These are phyloP conservation scores for Trissonchulus latispiculum DNA, from an alignment of 2,888 invertebrate species.

Conservation along the genomic window DNA sequence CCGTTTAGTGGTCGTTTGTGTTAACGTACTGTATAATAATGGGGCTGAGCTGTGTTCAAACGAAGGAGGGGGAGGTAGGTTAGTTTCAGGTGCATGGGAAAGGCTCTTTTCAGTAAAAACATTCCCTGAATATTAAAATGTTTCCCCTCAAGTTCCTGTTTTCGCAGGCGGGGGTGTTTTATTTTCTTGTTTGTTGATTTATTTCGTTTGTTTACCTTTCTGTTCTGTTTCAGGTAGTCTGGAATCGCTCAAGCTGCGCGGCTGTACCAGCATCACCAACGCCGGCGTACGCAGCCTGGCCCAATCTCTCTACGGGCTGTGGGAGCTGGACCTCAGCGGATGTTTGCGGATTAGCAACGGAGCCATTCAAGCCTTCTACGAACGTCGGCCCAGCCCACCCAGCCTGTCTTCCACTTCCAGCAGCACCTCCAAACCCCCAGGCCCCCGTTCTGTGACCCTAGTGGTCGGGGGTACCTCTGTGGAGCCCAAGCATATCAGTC, in stretches of 20 bases:
- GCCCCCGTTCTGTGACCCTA: background rate
- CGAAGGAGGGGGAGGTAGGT: too few species aligned
- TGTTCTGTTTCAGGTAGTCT: too few species aligned
- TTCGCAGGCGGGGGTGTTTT: too few species aligned
- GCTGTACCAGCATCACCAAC: background rate
- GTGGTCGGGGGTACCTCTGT: background rate
- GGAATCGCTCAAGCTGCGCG: constrained; percentile 5
- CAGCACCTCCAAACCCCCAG: background rate
- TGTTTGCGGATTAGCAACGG: constrained; percentile 19
- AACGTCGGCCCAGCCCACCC: background rate
- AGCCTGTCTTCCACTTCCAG: background rate
- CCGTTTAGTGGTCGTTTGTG: too few species aligned
- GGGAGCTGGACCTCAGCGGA: constrained; percentile 21
- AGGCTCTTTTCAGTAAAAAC: too few species aligned
- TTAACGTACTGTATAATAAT: too few species aligned
- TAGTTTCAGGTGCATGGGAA: too few species aligned
- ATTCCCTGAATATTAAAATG: too few species aligned
- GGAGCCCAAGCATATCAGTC: background rate
- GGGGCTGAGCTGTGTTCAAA: too few species aligned
- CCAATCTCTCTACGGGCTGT: background rate
- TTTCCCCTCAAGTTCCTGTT: too few species aligned
- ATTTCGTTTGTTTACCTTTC: too few species aligned
- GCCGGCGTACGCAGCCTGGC: background rate
- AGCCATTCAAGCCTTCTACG: background rate
- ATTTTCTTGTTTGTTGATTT: too few species aligned